Percentiles rank a stretch among this genome's conserved stretches.
Conservation (phyloP, 1,140 invertebrate species). For the Ooceraea biroi region DNA sequence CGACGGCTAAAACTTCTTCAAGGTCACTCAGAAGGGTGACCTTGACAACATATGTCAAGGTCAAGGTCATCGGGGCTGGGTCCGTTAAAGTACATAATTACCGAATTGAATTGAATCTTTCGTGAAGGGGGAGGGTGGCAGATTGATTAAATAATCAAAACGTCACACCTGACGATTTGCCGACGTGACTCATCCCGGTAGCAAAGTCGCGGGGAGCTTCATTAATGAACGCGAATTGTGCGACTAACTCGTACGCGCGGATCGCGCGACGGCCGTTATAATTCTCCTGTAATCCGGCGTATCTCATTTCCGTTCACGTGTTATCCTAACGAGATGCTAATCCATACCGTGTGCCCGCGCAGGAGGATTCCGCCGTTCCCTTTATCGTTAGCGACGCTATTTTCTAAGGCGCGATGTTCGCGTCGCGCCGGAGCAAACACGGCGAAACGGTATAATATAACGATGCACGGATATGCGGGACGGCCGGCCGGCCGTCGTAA, state of each 20-base stretch:
- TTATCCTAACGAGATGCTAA: conserved; percentile 54
- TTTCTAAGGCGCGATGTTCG: conserved; percentile 52
- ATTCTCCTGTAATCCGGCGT: conserved; percentile 28
- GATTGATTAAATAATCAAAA: not conserved
- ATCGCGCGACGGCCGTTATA: conserved; percentile 15
- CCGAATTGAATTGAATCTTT: no score
- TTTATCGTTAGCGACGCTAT: conserved; percentile 60
- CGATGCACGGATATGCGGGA: conserved; percentile 20
- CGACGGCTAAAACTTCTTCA: no score
- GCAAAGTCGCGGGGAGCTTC: not conserved
- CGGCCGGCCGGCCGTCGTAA: conserved; percentile 48
- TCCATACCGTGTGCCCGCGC: conserved; percentile 19
- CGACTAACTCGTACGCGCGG: not conserved
- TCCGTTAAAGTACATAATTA: no score
- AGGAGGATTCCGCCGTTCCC: conserved; percentile 13
- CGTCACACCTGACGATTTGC: not conserved
- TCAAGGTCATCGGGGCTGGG: no score
- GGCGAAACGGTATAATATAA: conserved; percentile 59
- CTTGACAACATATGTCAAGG: no score
- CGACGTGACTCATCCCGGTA: not conserved
- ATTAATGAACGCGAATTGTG: not conserved
- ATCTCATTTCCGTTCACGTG: conserved; percentile 30
- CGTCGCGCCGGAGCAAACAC: conserved; percentile 59
- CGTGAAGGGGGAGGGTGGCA: no score
- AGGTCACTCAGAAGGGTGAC: no score